phyloP scores from a whole-genome alignment of 2,797 vertebrate species.

The Scolopax rusticola region DNA sequence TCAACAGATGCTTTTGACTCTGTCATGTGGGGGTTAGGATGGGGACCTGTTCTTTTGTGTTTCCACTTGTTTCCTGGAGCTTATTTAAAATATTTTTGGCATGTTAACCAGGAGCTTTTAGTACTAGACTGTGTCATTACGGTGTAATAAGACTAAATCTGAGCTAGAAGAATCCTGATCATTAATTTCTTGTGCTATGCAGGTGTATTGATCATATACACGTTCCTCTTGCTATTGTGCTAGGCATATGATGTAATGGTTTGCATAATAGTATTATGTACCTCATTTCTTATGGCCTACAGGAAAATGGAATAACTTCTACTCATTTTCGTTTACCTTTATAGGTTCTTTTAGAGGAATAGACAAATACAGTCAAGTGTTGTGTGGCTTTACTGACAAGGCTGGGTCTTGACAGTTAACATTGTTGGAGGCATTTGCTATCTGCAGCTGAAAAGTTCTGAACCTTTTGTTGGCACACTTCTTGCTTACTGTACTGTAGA shows the following conservation, averaged over 20 bases:
- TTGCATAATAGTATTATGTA: background rate
- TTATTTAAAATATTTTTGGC: background rate
- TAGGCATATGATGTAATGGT: background rate
- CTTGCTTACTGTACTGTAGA: background rate
- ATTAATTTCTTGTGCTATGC: background rate
- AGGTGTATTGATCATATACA: background rate
- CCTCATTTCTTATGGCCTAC: background rate
- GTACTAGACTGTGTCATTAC: background rate
- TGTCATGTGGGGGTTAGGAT: background rate
- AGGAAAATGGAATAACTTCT: background rate
- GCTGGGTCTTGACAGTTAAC: background rate
- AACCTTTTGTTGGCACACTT: background rate
- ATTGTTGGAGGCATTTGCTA: background rate
- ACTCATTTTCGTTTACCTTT: background rate
- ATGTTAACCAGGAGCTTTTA: background rate
- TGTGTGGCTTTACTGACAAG: background rate
- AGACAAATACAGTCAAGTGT: background rate
- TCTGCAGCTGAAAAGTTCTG: background rate
- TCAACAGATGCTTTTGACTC: background rate
- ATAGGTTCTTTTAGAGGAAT: background rate
- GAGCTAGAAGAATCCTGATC: background rate
- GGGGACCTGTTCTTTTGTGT: background rate
- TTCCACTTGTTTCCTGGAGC: background rate
- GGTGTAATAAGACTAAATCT: background rate
- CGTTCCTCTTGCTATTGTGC: background rate